These are phyloP conservation scores for Psococerastis gibbosa DNA, from an alignment of 2,888 invertebrate species.

Conservation along the genomic window DNA sequence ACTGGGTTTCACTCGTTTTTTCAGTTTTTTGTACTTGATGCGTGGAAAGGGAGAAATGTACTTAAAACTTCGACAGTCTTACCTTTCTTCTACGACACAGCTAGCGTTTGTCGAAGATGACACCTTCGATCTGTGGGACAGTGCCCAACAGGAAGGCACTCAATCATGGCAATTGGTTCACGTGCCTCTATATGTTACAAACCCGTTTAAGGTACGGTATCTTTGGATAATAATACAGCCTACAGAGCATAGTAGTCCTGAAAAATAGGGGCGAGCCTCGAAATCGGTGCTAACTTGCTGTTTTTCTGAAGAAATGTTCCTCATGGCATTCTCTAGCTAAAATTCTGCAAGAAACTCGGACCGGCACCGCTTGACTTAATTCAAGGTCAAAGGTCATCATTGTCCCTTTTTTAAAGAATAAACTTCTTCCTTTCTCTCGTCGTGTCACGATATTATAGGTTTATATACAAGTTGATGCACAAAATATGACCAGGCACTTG, in stretches of 20 bases:
- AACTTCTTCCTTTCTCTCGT: slow-evolving; percentile 1
- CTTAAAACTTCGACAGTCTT: slow-evolving; percentile 18
- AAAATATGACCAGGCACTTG: too few relatives aligned
- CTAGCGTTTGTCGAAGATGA: slow-evolving; percentile 17
- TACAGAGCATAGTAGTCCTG: too few relatives aligned
- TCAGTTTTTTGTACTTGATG: slow-evolving; percentile 13
- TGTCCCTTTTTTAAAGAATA: neutral
- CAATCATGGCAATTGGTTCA: slow-evolving; percentile 17
- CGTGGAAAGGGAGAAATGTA: slow-evolving; percentile 10
- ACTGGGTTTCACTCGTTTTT: neutral
- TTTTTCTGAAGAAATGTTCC: slow-evolving; percentile 2
- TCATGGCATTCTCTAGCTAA: neutral
- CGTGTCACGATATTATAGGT: too few relatives aligned
- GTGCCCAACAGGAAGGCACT: slow-evolving; percentile 15
- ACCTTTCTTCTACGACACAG: slow-evolving; percentile 18
- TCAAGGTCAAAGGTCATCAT: too few relatives aligned
- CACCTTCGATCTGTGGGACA: slow-evolving; percentile 19
- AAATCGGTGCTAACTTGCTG: neutral
- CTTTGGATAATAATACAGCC: neutral
- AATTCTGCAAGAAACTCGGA: neutral
- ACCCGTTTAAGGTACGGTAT: slow-evolving; percentile 19
- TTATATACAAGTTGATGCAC: too few relatives aligned
- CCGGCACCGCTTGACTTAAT: too few relatives aligned
- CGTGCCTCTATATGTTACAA: slow-evolving; percentile 18
- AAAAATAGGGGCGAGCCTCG: too few relatives aligned